phyloP scores from a whole-genome alignment of 1,140 invertebrate genomes.

The Pectinophora gossypiella region DNA sequence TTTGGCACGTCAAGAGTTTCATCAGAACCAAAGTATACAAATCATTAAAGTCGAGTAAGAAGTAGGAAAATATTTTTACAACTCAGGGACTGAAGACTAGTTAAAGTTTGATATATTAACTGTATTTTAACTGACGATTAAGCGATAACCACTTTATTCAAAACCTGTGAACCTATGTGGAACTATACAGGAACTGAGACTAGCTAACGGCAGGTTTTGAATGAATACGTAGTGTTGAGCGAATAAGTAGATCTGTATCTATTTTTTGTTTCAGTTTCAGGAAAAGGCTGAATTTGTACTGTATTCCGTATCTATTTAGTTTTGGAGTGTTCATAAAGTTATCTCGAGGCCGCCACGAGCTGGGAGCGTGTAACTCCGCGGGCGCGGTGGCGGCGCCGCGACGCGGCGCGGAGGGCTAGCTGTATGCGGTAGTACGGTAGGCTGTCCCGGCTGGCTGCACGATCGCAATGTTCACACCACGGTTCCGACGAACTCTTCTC shows the following conservation, averaged over 20 bases:
- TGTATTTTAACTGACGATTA: slow-evolving; percentile 70
- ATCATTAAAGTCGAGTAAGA: slow-evolving; percentile 73
- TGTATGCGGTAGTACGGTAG: not conserved
- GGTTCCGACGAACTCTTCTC: slow-evolving; percentile 14
- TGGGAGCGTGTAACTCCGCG: too few relatives aligned
- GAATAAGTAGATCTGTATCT: slow-evolving; percentile 56
- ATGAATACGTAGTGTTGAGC: slow-evolving; percentile 66
- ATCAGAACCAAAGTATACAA: slow-evolving; percentile 75
- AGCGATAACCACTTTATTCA: slow-evolving; percentile 65
- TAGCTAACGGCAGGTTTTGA: slow-evolving; percentile 69
- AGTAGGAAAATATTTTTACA: slow-evolving; percentile 74
- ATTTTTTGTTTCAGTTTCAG: slow-evolving; percentile 34
- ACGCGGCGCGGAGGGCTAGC: too few relatives aligned
- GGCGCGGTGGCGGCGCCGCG: too few relatives aligned
- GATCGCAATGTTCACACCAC: slow-evolving; percentile 17
- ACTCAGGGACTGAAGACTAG: slow-evolving; percentile 74
- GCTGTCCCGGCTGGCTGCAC: slow-evolving; percentile 21
- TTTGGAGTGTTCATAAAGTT: slow-evolving; percentile 43
- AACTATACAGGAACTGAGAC: slow-evolving; percentile 61
- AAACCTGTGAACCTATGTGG: slow-evolving; percentile 63
- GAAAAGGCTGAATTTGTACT: slow-evolving; percentile 49
- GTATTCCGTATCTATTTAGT: slow-evolving; percentile 32
- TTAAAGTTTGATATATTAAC: slow-evolving; percentile 74
- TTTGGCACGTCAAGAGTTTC: slow-evolving; percentile 71
- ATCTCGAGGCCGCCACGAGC: slow-evolving; percentile 29